Percentiles rank a stretch among this genome's conserved stretches.
These are phyloP conservation scores for Cheilosia vernalis DNA, from an alignment of 2,888 invertebrate genomes.

Conservation along the genomic window DNA sequence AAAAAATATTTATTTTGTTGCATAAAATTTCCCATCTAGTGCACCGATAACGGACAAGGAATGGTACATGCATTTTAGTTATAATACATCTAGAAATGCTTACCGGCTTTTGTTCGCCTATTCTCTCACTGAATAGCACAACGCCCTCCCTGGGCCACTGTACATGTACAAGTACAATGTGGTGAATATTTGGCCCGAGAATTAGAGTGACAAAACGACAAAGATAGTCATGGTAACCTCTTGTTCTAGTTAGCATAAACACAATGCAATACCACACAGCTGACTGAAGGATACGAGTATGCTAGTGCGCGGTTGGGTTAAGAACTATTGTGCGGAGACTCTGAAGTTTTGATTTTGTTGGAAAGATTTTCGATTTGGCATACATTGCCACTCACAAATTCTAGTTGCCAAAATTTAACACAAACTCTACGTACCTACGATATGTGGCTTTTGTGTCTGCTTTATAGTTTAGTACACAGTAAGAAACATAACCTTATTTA, in stretches of 20 bases:
- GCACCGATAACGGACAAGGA: background rate
- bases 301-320: too few relatives aligned
- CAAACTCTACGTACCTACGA: too few relatives aligned
- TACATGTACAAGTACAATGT: background rate
- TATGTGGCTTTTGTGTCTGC: too few relatives aligned
- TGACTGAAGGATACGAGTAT: slow-evolving; percentile 14
- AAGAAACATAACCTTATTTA: background rate
- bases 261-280: background rate
- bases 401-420: too few relatives aligned
- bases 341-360: too few relatives aligned
- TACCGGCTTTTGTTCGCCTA: slow-evolving; percentile 46
- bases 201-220: slow-evolving; percentile 34
- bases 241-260: background rate
- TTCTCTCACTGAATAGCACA: slow-evolving; percentile 59
- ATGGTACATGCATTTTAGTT: slow-evolving; percentile 37
- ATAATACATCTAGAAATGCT: slow-evolving; percentile 14
- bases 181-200: background rate
- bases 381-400: too few relatives aligned
- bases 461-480: background rate
- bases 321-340: too few relatives aligned
- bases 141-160: slow-evolving; percentile 10
- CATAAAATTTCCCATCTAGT: slow-evolving; percentile 9
- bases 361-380: too few relatives aligned
- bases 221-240: slow-evolving; percentile 14
- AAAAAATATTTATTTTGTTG: slow-evolving; percentile 23